These are phyloP conservation scores for Altica lythri DNA, from an alignment of 2,888 invertebrate species.

Conservation along the genomic window DNA sequence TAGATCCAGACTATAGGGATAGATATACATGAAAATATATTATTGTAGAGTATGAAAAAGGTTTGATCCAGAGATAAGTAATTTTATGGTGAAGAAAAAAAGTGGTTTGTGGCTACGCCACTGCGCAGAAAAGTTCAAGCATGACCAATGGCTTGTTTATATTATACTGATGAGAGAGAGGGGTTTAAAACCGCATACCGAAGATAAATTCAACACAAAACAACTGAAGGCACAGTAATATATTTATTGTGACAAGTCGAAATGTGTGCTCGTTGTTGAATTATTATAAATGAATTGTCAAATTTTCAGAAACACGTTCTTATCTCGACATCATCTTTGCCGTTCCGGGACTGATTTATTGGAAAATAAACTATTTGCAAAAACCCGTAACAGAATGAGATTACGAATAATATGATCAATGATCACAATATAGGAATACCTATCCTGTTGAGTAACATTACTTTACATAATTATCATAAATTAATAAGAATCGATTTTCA, in stretches of 20 bases:
- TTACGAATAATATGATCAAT: neutral
- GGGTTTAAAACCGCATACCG: slow-evolving; percentile 29
- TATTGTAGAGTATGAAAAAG: no score
- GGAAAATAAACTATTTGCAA: slow-evolving; percentile 4
- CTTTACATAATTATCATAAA: no score
- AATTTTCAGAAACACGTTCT: slow-evolving; percentile 31
- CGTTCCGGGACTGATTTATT: slow-evolving; percentile 4
- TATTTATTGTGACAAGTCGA: slow-evolving; percentile 38
- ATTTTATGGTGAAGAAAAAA: no score
- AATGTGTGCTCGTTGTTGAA: slow-evolving; percentile 27
- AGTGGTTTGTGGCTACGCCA: no score
- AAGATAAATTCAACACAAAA: slow-evolving; percentile 35
- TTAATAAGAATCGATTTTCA: no score
- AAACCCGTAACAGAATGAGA: slow-evolving; percentile 1
- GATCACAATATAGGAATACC: no score
- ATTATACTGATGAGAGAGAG: slow-evolving; percentile 23
- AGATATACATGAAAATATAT: no score
- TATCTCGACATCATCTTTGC: slow-evolving; percentile 15
- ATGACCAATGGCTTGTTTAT: slow-evolving; percentile 32
- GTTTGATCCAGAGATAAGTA: no score
- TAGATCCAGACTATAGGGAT: no score
- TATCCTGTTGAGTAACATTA: no score
- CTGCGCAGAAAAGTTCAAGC: slow-evolving; percentile 20
- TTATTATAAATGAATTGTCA: slow-evolving; percentile 39
- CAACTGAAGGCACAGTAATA: slow-evolving; percentile 36